Conservation (phyloP, 2,888 invertebrate species). For the Caenorhabditis doughertyi region DNA sequence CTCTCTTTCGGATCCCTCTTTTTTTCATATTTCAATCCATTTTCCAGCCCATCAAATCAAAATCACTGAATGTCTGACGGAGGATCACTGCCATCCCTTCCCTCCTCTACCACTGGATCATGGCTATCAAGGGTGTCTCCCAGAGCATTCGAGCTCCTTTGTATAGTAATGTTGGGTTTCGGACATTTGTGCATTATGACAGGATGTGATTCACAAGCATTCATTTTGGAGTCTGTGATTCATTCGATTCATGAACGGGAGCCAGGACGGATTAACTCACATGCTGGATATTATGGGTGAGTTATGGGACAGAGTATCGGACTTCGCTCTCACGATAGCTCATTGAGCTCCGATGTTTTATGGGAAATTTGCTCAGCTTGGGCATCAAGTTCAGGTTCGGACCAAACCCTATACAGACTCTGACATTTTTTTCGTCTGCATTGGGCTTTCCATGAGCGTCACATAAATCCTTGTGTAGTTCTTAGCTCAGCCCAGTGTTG, state of each 20-base stretch:
- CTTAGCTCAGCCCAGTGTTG: too few relatives aligned
- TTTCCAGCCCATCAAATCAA: constrained; percentile 2
- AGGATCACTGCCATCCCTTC: constrained; percentile 16
- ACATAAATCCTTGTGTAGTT: too few relatives aligned
- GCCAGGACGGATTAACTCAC: constrained; percentile 65
- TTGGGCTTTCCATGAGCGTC: too few relatives aligned
- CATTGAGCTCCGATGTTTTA: too few relatives aligned
- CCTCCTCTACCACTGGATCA: too few relatives aligned
- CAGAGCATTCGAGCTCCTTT: constrained; percentile 65
- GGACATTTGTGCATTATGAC: constrained; percentile 76
- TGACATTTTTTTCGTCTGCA: too few relatives aligned
- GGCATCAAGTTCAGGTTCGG: too few relatives aligned
- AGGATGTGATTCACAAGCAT: constrained; percentile 66
- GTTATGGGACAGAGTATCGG: neutral
- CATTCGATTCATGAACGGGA: constrained; percentile 74
- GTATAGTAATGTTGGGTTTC: constrained; percentile 69
- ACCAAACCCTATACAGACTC: too few relatives aligned
- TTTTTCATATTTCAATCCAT: too few relatives aligned
- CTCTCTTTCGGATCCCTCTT: neutral
- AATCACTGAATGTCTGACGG: constrained; percentile 24
- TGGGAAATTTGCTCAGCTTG: too few relatives aligned
- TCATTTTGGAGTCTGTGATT: constrained; percentile 73
- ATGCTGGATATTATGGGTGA: constrained; percentile 77
- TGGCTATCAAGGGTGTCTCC: constrained; percentile 55
- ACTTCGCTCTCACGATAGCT: too few relatives aligned